Evolutionary conservation across 2,113 vertebrate species (phyloP).

Genomic region (Helogale parvula): DNA sequence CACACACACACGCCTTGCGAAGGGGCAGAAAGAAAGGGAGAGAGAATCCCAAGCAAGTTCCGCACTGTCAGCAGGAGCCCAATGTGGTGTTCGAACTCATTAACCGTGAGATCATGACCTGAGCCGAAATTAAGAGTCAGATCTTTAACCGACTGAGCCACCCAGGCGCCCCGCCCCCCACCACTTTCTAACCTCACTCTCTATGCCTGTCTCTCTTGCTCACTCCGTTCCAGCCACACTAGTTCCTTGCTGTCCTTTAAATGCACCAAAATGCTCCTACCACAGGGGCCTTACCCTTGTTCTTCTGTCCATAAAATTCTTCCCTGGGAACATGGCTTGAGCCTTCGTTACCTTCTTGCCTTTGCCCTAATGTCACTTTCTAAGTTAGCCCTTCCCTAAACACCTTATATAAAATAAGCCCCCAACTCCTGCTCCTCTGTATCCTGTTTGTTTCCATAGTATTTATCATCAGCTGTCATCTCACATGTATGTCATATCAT

Average conservation of each 20-base stretch:
- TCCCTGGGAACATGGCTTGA: not conserved
- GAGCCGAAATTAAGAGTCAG: no score
- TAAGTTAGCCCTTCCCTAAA: not conserved
- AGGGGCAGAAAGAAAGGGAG: no score
- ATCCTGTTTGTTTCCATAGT: not conserved
- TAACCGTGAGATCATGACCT: no score
- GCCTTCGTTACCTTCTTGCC: not conserved
- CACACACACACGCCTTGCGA: no score
- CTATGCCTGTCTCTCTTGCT: not conserved
- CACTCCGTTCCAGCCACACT: not conserved
- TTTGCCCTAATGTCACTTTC: not conserved
- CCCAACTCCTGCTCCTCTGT: not conserved
- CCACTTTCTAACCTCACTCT: not conserved
- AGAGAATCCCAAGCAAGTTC: no score
- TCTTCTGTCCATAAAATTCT: not conserved
- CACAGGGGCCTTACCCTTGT: not conserved
- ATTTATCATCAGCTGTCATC: not conserved
- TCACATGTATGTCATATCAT: not conserved
- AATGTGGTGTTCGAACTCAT: no score
- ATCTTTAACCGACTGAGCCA: no score
- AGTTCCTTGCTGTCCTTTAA: not conserved
- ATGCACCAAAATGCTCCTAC: not conserved
- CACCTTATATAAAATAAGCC: not conserved
- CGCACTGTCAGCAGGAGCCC: no score
- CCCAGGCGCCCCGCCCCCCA: no score